phyloP scores from a whole-genome alignment of 2,888 invertebrate genomes.

The Tenthredo livida region DNA sequence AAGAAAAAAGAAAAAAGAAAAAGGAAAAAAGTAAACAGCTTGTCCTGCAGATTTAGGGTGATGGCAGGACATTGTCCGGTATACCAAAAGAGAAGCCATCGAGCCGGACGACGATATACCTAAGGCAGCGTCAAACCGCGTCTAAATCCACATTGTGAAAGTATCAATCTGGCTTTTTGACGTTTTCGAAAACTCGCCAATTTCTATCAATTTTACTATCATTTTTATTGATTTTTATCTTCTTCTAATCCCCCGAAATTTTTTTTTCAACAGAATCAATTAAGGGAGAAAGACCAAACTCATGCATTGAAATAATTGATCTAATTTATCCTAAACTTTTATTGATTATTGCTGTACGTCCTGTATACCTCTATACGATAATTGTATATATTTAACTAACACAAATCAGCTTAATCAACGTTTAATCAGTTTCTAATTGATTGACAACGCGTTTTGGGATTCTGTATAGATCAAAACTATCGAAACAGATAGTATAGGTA shows the following conservation, averaged over 20 bases:
- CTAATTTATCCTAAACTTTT: no score
- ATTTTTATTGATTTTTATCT: no score
- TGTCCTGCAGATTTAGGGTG: conserved; percentile 21
- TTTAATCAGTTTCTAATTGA: conserved; percentile 3
- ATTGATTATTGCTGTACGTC: not conserved
- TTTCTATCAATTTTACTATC: no score
- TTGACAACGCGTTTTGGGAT: not conserved
- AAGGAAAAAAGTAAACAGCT: not conserved
- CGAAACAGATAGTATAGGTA: no score
- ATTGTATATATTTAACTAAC: not conserved
- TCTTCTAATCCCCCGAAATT: no score
- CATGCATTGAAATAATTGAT: no score
- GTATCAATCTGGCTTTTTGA: not conserved
- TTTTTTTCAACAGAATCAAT: no score
- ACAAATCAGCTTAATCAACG: not conserved
- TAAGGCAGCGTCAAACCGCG: not conserved
- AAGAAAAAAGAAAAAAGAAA: conserved; percentile 6
- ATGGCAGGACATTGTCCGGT: conserved; percentile 23
- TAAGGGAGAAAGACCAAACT: no score
- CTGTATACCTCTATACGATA: not conserved
- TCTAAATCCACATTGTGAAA: not conserved
- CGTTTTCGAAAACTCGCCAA: not conserved
- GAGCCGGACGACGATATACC: conserved; percentile 1
- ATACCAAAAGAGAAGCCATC: conserved; percentile 2
- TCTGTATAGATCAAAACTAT: not conserved